These are phyloP conservation scores for Abrostola tripartita DNA, from an alignment of 2,888 invertebrate genomes.

Conservation along the genomic window DNA sequence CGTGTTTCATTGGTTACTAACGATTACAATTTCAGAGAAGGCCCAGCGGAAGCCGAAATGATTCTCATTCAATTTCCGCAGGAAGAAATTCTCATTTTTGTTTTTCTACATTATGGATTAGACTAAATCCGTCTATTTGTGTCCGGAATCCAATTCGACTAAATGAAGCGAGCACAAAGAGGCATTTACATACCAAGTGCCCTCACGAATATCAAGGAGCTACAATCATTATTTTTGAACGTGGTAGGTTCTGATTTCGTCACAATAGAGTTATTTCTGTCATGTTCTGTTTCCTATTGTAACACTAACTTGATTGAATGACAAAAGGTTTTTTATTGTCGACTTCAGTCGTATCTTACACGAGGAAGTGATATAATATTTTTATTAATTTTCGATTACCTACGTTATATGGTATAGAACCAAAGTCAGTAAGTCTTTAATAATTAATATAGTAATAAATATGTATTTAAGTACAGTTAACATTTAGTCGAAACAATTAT, in stretches of 20 bases:
- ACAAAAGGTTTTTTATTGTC: conserved; percentile 1
- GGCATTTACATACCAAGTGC: conserved; percentile 37
- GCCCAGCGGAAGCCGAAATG: neutral
- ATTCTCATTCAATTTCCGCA: neutral
- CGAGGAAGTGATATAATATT: no score
- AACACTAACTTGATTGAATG: conserved; percentile 5
- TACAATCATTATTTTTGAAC: conserved; percentile 29
- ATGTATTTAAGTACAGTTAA: no score
- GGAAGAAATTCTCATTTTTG: conserved; percentile 13
- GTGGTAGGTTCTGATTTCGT: conserved; percentile 26
- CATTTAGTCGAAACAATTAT: no score
- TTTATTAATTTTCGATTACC: no score
- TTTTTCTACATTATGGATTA: conserved; percentile 10
- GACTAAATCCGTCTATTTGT: conserved; percentile 11
- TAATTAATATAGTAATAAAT: no score
- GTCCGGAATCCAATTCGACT: conserved; percentile 29
- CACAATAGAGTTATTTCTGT: conserved; percentile 1
- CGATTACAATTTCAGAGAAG: neutral
- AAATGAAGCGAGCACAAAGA: conserved; percentile 35
- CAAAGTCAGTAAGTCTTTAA: no score
- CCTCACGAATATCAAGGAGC: conserved; percentile 23
- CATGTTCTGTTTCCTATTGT: neutral
- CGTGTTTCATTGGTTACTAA: neutral
- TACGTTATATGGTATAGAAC: no score
- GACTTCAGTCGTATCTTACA: neutral